Conservation (phyloP, 2,113 vertebrate species). For the Chelonoidis abingdonii region DNA sequence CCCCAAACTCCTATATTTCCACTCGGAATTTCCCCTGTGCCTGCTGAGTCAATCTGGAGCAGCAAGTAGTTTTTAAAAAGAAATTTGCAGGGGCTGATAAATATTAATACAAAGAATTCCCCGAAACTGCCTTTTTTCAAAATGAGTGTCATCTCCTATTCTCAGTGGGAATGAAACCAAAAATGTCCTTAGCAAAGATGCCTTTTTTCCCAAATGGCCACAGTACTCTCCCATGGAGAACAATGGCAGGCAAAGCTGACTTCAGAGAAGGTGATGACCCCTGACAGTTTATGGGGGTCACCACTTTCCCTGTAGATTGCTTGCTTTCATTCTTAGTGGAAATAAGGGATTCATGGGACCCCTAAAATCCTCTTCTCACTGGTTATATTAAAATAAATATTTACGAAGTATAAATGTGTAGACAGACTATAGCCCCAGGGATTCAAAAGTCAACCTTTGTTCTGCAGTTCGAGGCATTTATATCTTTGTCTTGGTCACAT, state of each 20-base stretch:
- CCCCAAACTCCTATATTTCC: no score
- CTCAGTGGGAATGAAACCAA: neutral
- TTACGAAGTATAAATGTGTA: accelerated
- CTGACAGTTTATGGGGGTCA: neutral
- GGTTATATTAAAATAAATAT: neutral
- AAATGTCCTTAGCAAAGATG: neutral
- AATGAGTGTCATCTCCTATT: neutral
- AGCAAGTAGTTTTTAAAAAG: neutral
- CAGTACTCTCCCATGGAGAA: neutral
- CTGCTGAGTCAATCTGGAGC: neutral
- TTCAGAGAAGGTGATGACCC: accelerated
- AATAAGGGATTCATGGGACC: neutral
- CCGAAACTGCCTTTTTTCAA: neutral
- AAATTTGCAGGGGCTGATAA: neutral
- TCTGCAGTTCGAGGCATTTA: neutral
- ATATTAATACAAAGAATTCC: neutral
- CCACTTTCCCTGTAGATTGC: neutral
- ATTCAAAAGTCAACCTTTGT: neutral
- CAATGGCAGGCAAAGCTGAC: neutral
- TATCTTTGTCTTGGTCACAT: neutral
- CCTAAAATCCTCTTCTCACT: accelerated
- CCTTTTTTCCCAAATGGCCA: neutral
- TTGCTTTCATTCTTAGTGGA: neutral
- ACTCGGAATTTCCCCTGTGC: no score
- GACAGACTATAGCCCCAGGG: accelerated